These are phyloP conservation scores for Elmis aenea DNA, from an alignment of 2,888 invertebrate species.

Conservation along the genomic window DNA sequence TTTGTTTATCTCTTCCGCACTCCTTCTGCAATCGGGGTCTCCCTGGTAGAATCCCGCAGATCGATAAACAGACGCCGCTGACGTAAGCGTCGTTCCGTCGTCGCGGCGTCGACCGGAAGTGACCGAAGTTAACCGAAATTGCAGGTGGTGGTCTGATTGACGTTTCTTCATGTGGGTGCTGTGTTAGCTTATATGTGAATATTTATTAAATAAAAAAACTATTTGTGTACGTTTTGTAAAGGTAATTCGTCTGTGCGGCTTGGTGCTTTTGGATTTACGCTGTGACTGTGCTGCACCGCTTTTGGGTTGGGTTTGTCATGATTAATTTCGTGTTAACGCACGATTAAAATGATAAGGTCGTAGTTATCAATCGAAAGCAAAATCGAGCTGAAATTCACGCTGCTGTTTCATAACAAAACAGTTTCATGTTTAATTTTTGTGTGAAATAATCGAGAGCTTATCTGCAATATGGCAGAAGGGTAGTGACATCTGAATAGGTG, in stretches of 20 bases:
- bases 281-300: too few relatives aligned
- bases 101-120: conserved; percentile 41
- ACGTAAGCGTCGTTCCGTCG: conserved; percentile 43
- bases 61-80: conserved; percentile 48
- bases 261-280: too few relatives aligned
- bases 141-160: conserved; percentile 48
- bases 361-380: too few relatives aligned
- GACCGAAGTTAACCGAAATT: conserved; percentile 40
- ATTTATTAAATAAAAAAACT: conserved; percentile 16
- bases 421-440: too few relatives aligned
- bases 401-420: too few relatives aligned
- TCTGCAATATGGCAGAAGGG: conserved; percentile 34
- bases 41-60: conserved; percentile 38
- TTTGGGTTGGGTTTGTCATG: too few relatives aligned
- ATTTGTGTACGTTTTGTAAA: conserved; percentile 4
- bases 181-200: conserved; percentile 30
- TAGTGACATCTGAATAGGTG: conserved; percentile 28
- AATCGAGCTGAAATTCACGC: too few relatives aligned
- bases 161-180: conserved; percentile 44
- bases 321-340: too few relatives aligned
- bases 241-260: too few relatives aligned
- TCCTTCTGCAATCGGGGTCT: conserved; percentile 29
- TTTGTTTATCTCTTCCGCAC: conserved; percentile 19
- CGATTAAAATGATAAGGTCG: too few relatives aligned
- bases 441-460: conserved; percentile 9